phyloP scores from a whole-genome alignment of 2,113 vertebrate genomes.

The Lycaon pictus region DNA sequence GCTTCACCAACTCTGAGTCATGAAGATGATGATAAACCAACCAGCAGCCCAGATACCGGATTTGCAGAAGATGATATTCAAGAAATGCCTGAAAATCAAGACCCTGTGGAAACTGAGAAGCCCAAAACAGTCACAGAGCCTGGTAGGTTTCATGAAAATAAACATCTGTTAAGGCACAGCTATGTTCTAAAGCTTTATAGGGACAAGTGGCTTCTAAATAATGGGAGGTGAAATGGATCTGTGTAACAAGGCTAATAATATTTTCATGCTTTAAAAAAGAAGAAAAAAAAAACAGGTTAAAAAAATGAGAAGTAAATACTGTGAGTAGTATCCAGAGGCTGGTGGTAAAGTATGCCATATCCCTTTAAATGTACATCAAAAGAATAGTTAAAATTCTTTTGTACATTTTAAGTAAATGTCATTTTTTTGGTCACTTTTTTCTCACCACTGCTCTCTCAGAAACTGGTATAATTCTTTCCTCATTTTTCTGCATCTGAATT shows the following conservation, averaged over 20 bases:
- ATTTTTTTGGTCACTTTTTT: constrained; percentile 26
- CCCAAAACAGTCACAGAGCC: constrained; percentile 86
- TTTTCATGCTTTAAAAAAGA: not conserved
- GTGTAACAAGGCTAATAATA: not conserved
- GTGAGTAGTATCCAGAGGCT: not conserved
- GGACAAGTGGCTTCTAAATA: constrained; percentile 43
- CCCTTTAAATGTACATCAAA: not conserved
- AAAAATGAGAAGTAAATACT: constrained; percentile 5
- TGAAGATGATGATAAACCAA: constrained; percentile 92
- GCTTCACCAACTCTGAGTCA: constrained; percentile 83
- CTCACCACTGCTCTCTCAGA: not conserved
- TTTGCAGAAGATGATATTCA: constrained; percentile 95
- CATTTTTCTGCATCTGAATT: constrained; percentile 10
- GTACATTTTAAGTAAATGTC: not conserved
- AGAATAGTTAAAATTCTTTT: constrained; percentile 1
- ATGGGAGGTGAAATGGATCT: not conserved
- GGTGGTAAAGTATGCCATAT: not conserved
- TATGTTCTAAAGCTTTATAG: not conserved
- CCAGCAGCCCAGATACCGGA: constrained; percentile 96
- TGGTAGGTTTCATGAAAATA: constrained; percentile 85
- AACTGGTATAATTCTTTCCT: not conserved
- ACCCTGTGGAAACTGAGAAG: constrained; percentile 91
- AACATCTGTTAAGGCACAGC: not conserved
- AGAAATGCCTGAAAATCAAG: constrained; percentile 92
- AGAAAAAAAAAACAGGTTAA: not conserved